Conservation (phyloP, 2,797 vertebrate genomes). For the Acanthornis magna region DNA sequence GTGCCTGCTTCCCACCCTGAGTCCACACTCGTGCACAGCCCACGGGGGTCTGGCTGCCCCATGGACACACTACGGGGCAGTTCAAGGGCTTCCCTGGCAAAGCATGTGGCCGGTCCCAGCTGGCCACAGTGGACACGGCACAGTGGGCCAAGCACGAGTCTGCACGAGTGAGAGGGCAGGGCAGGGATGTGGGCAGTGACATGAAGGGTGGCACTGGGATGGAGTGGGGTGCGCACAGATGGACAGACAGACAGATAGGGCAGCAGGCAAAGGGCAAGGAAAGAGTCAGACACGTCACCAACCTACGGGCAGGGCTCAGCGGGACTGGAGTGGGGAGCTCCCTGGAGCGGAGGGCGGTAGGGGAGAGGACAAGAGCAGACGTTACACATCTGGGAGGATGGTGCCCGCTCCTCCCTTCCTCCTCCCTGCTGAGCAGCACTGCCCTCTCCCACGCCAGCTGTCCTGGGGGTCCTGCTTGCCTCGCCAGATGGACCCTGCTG, state of each 20-base stretch:
- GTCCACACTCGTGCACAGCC: background rate
- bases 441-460: background rate
- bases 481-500: background rate
- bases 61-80: accelerated
- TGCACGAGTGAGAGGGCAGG: background rate
- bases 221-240: background rate
- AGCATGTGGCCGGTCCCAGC: accelerated
- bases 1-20: background rate
- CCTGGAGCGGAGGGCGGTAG: background rate
- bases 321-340: background rate
- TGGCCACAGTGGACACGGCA: accelerated
- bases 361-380: slow-evolving; percentile 18
- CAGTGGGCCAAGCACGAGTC: background rate
- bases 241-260: background rate
- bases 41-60: accelerated
- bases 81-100: background rate
- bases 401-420: background rate
- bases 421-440: background rate
- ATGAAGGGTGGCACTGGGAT: background rate
- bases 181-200: accelerated
- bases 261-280: background rate
- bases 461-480: background rate
- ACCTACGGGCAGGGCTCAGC: slow-evolving; percentile 48
- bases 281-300: slow-evolving; percentile 44
- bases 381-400: background rate